A percentile compares a stretch with the other conserved stretches of the same genome.
These are phyloP conservation scores for Elmis aenea DNA, from an alignment of 2,888 invertebrate genomes.

Conservation along the genomic window DNA sequence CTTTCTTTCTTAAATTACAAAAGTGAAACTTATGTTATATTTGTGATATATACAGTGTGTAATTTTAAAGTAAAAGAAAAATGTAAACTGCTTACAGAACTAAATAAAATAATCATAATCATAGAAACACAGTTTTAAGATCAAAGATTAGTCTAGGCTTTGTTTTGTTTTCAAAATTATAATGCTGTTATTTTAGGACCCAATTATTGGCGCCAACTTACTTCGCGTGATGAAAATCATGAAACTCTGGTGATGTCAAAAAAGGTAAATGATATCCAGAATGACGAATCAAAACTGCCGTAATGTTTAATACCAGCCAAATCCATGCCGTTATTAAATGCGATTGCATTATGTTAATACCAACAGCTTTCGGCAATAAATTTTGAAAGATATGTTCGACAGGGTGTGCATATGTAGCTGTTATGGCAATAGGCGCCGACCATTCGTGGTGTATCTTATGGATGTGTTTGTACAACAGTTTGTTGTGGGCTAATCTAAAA, in stretches of 20 bases:
- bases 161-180: too few relatives aligned
- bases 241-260: slow-evolving; percentile 64
- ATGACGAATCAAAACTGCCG: slow-evolving; percentile 75
- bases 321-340: slow-evolving; percentile 73
- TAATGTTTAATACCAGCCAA: slow-evolving; percentile 72
- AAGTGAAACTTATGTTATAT: too few relatives aligned
- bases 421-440: slow-evolving; percentile 81
- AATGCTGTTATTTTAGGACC: too few relatives aligned
- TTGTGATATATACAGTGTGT: too few relatives aligned
- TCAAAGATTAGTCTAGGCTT: too few relatives aligned
- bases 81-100: too few relatives aligned
- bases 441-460: slow-evolving; percentile 87
- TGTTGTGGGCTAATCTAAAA: slow-evolving; percentile 66
- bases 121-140: too few relatives aligned
- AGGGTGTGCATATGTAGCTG: slow-evolving; percentile 77
- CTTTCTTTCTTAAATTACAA: too few relatives aligned
- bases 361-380: slow-evolving; percentile 68
- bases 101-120: too few relatives aligned
- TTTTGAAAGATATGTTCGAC: slow-evolving; percentile 73
- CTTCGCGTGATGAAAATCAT: slow-evolving; percentile 85
- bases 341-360: slow-evolving; percentile 67
- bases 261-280: slow-evolving; percentile 65
- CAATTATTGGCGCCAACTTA: too few relatives aligned
- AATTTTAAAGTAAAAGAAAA: too few relatives aligned
- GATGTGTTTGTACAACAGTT: slow-evolving; percentile 69